Conservation (phyloP, 2,113 vertebrate genomes). For the Lynx canadensis region DNA sequence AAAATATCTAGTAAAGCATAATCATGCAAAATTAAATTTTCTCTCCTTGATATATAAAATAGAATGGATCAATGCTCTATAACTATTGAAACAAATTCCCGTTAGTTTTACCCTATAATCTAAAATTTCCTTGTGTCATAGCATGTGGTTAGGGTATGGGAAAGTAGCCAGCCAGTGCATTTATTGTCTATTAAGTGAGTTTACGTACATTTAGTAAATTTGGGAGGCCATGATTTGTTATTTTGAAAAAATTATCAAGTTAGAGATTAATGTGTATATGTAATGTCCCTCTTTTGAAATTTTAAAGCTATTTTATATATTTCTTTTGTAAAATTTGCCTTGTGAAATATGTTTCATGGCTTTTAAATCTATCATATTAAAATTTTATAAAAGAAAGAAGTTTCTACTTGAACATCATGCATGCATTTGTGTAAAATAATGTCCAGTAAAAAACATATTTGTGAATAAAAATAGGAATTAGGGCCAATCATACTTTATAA, state of each 20-base stretch:
- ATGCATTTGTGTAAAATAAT: background rate
- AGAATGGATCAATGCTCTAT: background rate
- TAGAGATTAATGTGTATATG: background rate
- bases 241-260: background rate
- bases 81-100: background rate
- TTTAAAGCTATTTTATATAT: background rate
- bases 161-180: background rate
- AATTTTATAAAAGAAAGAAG: background rate
- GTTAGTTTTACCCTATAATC: background rate
- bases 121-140: background rate
- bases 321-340: background rate
- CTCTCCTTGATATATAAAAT: background rate
- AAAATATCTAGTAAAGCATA: slow-evolving; percentile 9
- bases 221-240: background rate
- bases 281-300: background rate
- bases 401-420: background rate
- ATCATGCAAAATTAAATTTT: slow-evolving; percentile 24
- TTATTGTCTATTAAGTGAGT: background rate
- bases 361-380: background rate
- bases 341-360: background rate
- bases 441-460: background rate
- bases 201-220: background rate
- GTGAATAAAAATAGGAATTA: background rate
- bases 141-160: background rate
- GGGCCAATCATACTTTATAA: background rate